A percentile compares a stretch with the other conserved stretches of the same genome.
Conservation (phyloP, 2,113 vertebrate species). For the Pseudonaja textilis region DNA sequence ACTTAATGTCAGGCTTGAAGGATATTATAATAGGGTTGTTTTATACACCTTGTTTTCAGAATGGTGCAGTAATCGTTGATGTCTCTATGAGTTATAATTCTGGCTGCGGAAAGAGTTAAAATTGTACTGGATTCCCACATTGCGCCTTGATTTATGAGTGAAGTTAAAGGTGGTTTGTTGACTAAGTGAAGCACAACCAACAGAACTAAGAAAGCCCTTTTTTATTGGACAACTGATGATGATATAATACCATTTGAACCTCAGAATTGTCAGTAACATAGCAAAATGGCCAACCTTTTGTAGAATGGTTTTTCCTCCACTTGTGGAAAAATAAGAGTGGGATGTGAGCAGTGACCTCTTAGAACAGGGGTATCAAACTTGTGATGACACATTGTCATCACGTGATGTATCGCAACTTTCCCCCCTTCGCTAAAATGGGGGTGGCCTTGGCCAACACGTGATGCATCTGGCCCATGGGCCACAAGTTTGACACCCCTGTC, state of each 20-base stretch:
- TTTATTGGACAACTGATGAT: neutral
- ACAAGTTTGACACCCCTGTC: too few relatives aligned
- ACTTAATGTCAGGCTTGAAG: constrained; percentile 93
- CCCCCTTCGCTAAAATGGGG: too few relatives aligned
- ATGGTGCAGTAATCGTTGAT: constrained; percentile 9
- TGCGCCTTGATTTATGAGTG: neutral
- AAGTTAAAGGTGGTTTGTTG: neutral
- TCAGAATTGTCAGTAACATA: neutral
- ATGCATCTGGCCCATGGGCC: too few relatives aligned
- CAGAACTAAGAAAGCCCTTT: neutral
- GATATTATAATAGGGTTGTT: constrained; percentile 73
- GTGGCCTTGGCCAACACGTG: too few relatives aligned
- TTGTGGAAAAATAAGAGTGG: neutral
- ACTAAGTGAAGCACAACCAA: neutral
- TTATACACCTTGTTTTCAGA: constrained; percentile 62
- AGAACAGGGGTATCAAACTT: too few relatives aligned
- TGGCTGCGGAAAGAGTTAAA: neutral
- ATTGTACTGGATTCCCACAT: neutral
- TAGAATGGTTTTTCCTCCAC: neutral
- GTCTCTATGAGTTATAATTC: neutral
- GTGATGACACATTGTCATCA: accelerated
- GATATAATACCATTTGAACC: neutral
- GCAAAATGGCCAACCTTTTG: neutral
- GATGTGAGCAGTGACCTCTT: neutral
- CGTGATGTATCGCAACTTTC: too few relatives aligned